Base-by-base conservation (phyloP, 92 coral and sea anemone genomes). In the Zoanthus sansibaricus region DNA sequence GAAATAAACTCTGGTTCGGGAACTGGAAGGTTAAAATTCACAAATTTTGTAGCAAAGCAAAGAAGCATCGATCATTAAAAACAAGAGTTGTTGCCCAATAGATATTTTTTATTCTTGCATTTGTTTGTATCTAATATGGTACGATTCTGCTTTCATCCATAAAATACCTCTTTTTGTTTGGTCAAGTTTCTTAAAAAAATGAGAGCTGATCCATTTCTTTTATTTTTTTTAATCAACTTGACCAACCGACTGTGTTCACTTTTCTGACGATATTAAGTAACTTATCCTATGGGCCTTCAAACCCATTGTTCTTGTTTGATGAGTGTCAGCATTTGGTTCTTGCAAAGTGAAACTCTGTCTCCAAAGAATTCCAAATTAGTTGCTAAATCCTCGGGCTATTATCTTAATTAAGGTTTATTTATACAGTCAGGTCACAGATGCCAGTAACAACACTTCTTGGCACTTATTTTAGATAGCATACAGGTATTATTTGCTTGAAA, bases 351-450 rank as follows among this genome's bases (percentile, higher is more conserved):
- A 62, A n/a, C 69, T 16, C 25, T n/a, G 8, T 16, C 8, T 62
- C 69, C n/a, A 15, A 21, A 10, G 42, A 69, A 8, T 69, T 69
- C 45, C 16, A 62, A 62, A 20, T 30, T 69, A 69, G 74, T 8
- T 69, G 32, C 15, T 7, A 49, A 46, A 72, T 66, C 85, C 85
- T 66, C 61, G 45, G 74, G 84, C 84, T 64, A 79, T 61, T 62
- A 46, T 54, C 56, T 11, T 62, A 79, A 79, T 64, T 79, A 77
- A 15, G 49, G 15, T 33, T 10, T 49, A 0, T 16, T 54, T 58
- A 44, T 54, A 45, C 61, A 18, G 20, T 21, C 70, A 37, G 62
- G 11, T 21, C 47, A 80, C 7, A 59, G 61, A 80, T 44, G 74
- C 20, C 45, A 45, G 75, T 18, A 64, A 21, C 37, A 17, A 62